Evolutionary conservation across 2,797 vertebrate species (phyloP), one percentile per base, ranked within the genome.

Genomic region (Sebastes trivittatus): DNA sequence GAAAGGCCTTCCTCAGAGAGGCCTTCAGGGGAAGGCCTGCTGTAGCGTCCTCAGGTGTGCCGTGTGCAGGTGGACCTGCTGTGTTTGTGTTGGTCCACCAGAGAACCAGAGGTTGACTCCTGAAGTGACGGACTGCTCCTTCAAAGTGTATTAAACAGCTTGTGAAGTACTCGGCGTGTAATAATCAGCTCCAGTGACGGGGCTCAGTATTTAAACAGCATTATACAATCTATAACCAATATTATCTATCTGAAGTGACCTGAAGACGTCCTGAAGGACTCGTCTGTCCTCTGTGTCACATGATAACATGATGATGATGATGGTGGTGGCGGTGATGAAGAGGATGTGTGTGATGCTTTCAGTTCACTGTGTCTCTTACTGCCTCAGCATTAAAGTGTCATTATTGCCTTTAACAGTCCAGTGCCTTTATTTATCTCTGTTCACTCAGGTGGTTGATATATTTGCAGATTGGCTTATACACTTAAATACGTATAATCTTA

Each of bases 201-300:
- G 81, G 84, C 78, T 86, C 82, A 77, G 72, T 81, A 90, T 92
- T 80, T 93, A 91, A 88, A 88, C 81, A 86, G 83, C 87, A 93
- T 93, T 93, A 92, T 93, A 89, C 91, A 91, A 92, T 92, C 91
- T 94, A 93, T 92, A 93, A 91, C 81, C 75, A 75, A 80, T 92
- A 85, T 85, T 91, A 86, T 91, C 87, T 63, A 14, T 92, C 83
- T 91, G 80, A 91, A 91, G 90, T 94, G 92, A 88, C 92, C 93
- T 82, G 78, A 75, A 65, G 22, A 56, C 54, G n/a, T 54, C 52
- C 52, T 22, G 49, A 52, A 82, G 78, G 84, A 82, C 6, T 22
- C 76, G 7, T 68, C 71, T 83, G 68, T 72, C 81, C 52, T 84
- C 64, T 88, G 74, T 88, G 79, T 87, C 80, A 81, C 64, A 81